These are phyloP conservation scores for Fukomys damarensis DNA, from an alignment of 2,113 vertebrate species.

Conservation along the genomic window DNA sequence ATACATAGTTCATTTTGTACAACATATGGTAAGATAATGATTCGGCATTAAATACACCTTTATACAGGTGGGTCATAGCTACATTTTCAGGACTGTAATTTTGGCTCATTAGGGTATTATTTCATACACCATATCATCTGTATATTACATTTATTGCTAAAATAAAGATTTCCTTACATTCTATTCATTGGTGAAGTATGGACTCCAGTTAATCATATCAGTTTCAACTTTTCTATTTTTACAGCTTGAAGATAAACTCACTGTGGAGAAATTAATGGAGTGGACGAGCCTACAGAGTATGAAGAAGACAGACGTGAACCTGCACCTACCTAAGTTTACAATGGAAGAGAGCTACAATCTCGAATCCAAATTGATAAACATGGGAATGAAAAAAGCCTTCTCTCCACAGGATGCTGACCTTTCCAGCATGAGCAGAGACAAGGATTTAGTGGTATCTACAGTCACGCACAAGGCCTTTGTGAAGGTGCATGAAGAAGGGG, in stretches of 20 bases:
- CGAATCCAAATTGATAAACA: fast-evolving
- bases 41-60: not conserved
- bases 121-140: not conserved
- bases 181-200: not conserved
- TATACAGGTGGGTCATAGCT: too few relatives aligned
- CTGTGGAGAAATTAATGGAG: slow-evolving; percentile 58
- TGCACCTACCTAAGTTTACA: slow-evolving; percentile 56
- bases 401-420: not conserved
- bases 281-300: slow-evolving; percentile 2
- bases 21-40: not conserved
- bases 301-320: fast-evolving
- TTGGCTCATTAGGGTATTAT: not conserved
- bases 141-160: not conserved
- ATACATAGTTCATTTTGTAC: not conserved
- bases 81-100: not conserved
- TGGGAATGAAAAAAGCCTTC: slow-evolving; percentile 72
- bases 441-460: not conserved
- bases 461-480: slow-evolving; percentile 59
- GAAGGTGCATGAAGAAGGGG: slow-evolving; percentile 71
- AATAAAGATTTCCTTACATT: not conserved
- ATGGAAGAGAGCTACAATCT: slow-evolving; percentile 25
- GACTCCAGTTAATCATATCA: not conserved
- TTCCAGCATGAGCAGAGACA: not conserved
- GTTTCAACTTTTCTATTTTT: not conserved
- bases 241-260: slow-evolving; percentile 67